Evolutionary conservation across 53 echinoderm and acorn worm genomes (phyloP), one percentile per base, ranked within the genome.

Genomic region (Hippasteria phrygiana): DNA sequence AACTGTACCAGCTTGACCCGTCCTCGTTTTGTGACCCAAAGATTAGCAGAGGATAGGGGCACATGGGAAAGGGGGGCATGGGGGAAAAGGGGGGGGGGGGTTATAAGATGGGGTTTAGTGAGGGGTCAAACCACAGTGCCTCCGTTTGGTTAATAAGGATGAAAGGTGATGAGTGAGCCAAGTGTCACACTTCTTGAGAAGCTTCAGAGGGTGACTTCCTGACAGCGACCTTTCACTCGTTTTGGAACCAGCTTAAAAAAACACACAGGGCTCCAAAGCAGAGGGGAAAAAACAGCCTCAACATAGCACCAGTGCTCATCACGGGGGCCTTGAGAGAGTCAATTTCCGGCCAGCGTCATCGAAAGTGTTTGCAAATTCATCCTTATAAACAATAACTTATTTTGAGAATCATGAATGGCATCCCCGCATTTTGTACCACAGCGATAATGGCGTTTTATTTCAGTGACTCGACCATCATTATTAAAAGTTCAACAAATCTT

Each of bases 101-200:
- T 2, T 22, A 50, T 50, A 38, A 28, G 37, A 39, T 11, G 22
- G 38, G 87, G 72, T 34, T 53, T 36, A 55, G 48, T 20, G 32
- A 39, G 41, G 73, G 84, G 84, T 66, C 67, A 70, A 50, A 70
- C 84, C 48, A 33, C 67, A 83, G 36, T 28, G 40, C 84, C 84
- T 39, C 69, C 43, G 46, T 31, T 43, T n/a, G 46, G 17, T 46
- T 66, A 83, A 83, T 67, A 65, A 83, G 70, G 38, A 67, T 18
- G 7, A 3, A 3, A n/a, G 67, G 70, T 39, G 78, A 38, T 55
- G 78, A 78, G 55, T 78, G 78, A 78, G 56, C 55, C 22, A 12
- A 78, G 56, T 78, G 78, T 78, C 78, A 78, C 78, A 55, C 78
- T 78, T 78, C 78, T 78, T 78, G 55, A 59, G 41, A 59, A 78